Base-by-base conservation (phyloP, 2,113 vertebrate genomes). In the Salvator merianae region DNA sequence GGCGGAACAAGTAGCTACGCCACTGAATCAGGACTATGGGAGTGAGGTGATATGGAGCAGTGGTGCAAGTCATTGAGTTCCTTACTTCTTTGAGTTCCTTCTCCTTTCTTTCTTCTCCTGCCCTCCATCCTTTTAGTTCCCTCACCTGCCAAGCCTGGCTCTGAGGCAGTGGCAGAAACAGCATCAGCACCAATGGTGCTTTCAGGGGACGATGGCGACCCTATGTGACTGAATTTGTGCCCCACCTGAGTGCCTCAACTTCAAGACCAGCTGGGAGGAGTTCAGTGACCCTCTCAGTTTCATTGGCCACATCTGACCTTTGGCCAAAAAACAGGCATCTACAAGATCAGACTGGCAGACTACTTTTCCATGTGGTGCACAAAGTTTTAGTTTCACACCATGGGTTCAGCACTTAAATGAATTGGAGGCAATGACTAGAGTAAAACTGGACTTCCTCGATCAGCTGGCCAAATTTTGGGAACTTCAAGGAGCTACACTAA, bases 401-500 rank as follows among this genome's bases (percentile, higher is more conserved):
- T 94, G 99, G 85, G 97, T 99, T 71, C 99, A 99, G 94, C 96
- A 98, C 70, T 95, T 99, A 77, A 99, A 99, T 92, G 98, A 99
- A 89, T 96, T 99, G 87, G 98, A 99, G 97, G 98, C 98, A 79
- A 98, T 99, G 95, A 99, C 99, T 85, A 97, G 99, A 91, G 97
- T 99, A 77, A 99, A 97, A 93, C 94, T 99, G 87, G 98, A 99
- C 94, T 99, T 99, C 90, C 92, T 99, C 94, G 99, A 99, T 96
- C 98, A 99, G 90, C 97, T 99, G 71, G 98, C 98, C 92, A 99
- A 99, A 93, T 99, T 99, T 92, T 99, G 99, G 99, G 98, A 99
- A 88, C 97, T 99, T 84, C 99, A 99, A 77, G 99, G 99, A 85
- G 99, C 97, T 76, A 98, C 97, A 86, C 94, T 99, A 77, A 98